Conservation (phyloP, 37 sponge, comb jelly and placozoan species). For the Axinella damicornis region DNA sequence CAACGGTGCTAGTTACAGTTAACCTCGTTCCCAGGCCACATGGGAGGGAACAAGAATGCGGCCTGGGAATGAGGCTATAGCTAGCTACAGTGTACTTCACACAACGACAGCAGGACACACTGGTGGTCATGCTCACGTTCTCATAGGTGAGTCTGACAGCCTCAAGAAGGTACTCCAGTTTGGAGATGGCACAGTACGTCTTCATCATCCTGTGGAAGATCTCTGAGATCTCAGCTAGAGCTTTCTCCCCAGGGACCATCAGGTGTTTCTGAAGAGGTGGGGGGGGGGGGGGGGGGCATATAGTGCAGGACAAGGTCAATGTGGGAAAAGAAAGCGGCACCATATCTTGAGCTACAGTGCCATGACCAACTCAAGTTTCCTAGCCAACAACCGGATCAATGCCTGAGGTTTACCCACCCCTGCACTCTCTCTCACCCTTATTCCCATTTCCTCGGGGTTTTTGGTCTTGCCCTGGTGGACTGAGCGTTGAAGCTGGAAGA, state of each 20-base stretch:
- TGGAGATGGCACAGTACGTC: conserved; percentile 75
- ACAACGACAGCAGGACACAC: not conserved
- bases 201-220: conserved; percentile 64
- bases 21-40: no score
- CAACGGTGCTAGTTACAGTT: no score
- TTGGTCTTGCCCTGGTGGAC: conserved; percentile 49
- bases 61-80: no score
- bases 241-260: conserved; percentile 65
- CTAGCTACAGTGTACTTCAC: no score
- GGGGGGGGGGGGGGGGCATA: not conserved
- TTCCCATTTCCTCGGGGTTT: conserved; percentile 70
- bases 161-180: conserved; percentile 87
- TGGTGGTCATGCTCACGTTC: conserved; percentile 73
- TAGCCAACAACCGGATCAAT: no score
- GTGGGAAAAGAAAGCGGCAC: not conserved
- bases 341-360: not conserved
- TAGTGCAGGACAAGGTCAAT: not conserved
- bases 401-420: no score
- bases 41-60: no score
- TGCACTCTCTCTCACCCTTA: conserved; percentile 77
- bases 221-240: conserved; percentile 61
- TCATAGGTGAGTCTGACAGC: conserved; percentile 90
- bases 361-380: no score
- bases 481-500: conserved; percentile 45
- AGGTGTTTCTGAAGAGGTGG: conserved; percentile 57